These are phyloP conservation scores for Montipora capricornis DNA, from an alignment of 64 coral and sea anemone species.

Conservation along the genomic window DNA sequence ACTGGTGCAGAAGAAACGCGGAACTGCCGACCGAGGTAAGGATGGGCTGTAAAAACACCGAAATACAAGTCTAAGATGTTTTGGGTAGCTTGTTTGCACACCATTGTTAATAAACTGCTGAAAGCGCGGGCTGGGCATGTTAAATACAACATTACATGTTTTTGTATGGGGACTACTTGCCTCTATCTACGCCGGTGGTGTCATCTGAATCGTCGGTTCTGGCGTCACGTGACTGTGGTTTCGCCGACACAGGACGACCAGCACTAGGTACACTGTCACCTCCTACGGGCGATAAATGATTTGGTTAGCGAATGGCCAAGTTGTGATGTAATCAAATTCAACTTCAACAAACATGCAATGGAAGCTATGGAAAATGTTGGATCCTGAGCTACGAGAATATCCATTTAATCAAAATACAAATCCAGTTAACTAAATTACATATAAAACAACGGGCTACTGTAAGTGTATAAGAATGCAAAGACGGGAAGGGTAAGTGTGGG, in stretches of 20 bases:
- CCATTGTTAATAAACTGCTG: too few species aligned
- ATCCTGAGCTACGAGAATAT: too few species aligned
- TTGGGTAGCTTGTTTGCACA: neutral
- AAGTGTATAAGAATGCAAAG: neutral
- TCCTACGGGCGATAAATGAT: neutral
- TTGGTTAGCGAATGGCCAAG: neutral
- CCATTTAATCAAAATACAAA: too few species aligned
- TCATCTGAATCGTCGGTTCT: neutral
- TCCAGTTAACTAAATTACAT: too few species aligned
- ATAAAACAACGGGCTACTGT: neutral
- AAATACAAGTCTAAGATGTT: neutral
- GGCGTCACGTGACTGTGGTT: constrained; percentile 4
- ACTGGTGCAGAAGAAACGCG: constrained; percentile 40
- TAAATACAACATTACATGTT: neutral
- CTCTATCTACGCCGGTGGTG: neutral
- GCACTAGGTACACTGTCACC: neutral
- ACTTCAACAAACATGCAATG: neutral
- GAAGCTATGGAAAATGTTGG: too few species aligned
- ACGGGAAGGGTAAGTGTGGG: too few species aligned
- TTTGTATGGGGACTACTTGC: neutral
- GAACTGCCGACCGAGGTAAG: neutral
- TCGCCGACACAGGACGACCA: constrained; percentile 33
- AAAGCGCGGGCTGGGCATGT: too few species aligned
- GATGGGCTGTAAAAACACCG: neutral
- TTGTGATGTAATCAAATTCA: too few species aligned